These are phyloP conservation scores for Trachelus tabidus DNA, from an alignment of 2,888 invertebrate species.

Conservation along the genomic window DNA sequence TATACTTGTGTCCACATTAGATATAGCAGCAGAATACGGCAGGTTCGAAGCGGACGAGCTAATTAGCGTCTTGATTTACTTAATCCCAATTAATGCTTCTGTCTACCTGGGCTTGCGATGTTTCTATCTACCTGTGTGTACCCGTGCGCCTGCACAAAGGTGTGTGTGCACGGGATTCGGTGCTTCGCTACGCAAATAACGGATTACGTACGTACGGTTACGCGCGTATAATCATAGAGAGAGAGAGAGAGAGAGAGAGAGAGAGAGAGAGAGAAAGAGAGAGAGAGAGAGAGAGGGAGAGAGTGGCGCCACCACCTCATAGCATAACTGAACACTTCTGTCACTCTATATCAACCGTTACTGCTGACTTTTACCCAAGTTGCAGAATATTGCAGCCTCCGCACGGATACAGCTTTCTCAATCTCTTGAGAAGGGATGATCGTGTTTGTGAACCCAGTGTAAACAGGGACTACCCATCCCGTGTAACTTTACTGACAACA, in stretches of 20 bases:
- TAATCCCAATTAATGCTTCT: constrained; percentile 65
- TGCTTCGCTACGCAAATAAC: constrained; percentile 58
- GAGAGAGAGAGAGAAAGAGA: no score
- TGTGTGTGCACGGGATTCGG: constrained; percentile 41
- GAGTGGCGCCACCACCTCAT: not conserved
- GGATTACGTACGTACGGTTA: constrained; percentile 61
- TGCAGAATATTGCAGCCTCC: not conserved
- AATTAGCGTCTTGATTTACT: constrained; percentile 67
- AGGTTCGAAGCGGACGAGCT: constrained; percentile 51
- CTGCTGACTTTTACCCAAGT: not conserved
- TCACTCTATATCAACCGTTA: not conserved
- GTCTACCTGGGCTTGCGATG: constrained; percentile 29
- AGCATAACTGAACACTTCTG: not conserved
- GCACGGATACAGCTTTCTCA: not conserved
- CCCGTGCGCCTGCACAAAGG: constrained; percentile 33
- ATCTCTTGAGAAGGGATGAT: not conserved
- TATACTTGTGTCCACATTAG: not conserved
- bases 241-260: no score
- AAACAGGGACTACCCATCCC: not conserved
- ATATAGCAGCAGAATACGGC: not conserved
- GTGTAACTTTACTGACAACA: not conserved
- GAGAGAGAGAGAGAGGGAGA: no score
- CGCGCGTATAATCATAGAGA: constrained; percentile 27
- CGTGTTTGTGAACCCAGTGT: not conserved
- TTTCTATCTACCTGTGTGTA: constrained; percentile 33